Evolutionary conservation across 2,113 vertebrate species (phyloP).

Genomic region (Amblyopsis rosae): DNA sequence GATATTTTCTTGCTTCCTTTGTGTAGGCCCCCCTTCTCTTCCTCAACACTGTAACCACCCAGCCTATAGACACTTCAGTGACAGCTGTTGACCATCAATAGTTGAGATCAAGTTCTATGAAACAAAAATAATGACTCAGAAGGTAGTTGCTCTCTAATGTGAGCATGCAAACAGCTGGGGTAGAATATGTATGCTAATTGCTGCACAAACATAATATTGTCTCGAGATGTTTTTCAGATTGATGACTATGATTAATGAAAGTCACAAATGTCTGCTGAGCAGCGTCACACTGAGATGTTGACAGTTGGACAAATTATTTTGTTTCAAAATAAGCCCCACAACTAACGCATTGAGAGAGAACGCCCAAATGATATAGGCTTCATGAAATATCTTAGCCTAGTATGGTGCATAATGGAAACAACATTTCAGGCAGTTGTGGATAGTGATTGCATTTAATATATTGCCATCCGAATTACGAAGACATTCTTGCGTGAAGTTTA

Average conservation of each 20-base stretch:
- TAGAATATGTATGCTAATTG: no score
- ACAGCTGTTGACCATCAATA: no score
- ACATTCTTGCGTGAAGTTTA: neutral
- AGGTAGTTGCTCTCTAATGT: no score
- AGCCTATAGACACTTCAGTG: neutral
- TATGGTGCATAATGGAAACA: neutral
- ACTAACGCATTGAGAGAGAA: neutral
- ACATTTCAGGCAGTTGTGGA: neutral
- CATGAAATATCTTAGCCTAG: neutral
- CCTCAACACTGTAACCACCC: neutral
- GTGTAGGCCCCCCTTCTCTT: slow-evolving; percentile 14
- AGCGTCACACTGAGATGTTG: no score
- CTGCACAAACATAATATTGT: no score
- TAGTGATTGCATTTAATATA: neutral
- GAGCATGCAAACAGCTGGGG: no score
- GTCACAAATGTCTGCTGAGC: no score
- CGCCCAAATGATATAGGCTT: neutral
- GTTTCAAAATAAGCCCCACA: neutral
- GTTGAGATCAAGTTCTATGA: no score
- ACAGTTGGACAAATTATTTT: neutral
- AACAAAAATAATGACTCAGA: no score
- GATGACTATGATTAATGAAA: no score
- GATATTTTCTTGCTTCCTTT: slow-evolving; percentile 14
- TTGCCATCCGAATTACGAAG: no score
- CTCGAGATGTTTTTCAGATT: no score